These are phyloP conservation scores for Orthosia gothica DNA, from an alignment of 2,888 invertebrate genomes.

Conservation along the genomic window DNA sequence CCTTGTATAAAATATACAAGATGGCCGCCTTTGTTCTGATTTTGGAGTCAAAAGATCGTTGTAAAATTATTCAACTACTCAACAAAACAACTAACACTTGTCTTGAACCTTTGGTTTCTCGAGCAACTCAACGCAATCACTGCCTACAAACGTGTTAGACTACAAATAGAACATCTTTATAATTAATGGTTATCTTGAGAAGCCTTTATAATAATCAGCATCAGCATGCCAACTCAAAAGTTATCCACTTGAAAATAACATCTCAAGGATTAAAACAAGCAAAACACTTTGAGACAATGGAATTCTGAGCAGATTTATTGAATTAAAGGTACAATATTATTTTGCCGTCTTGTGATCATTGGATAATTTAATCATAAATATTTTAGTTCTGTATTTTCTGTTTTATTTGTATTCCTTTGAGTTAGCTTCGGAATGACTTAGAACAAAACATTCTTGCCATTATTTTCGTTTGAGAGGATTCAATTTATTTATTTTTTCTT, in stretches of 20 bases:
- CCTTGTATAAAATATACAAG: not conserved
- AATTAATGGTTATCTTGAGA: conserved; percentile 6
- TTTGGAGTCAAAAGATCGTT: not conserved
- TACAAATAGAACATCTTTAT: conserved; percentile 17
- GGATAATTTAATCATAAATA: conserved; percentile 31
- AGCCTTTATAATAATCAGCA: conserved; percentile 2
- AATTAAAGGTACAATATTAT: conserved; percentile 28
- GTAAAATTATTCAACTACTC: not conserved
- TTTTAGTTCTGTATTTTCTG: conserved; percentile 13
- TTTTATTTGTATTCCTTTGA: conserved; percentile 33
- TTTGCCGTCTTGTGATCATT: conserved; percentile 1
- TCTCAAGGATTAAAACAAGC: conserved; percentile 18
- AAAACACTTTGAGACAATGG: conserved; percentile 42
- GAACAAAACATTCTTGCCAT: not conserved
- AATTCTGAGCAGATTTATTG: conserved; percentile 20
- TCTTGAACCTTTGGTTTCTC: not conserved
- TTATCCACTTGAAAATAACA: conserved; percentile 21
- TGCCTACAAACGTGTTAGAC: not conserved
- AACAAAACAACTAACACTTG: not conserved
- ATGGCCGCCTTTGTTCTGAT: not conserved
- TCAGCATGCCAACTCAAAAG: conserved; percentile 9
- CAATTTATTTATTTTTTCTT: not conserved
- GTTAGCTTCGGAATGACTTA: conserved; percentile 9
- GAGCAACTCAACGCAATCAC: not conserved
- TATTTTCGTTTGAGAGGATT: not conserved